Conservation (phyloP, 2,888 invertebrate genomes). For the Stenoptilia bipunctidactyla region DNA sequence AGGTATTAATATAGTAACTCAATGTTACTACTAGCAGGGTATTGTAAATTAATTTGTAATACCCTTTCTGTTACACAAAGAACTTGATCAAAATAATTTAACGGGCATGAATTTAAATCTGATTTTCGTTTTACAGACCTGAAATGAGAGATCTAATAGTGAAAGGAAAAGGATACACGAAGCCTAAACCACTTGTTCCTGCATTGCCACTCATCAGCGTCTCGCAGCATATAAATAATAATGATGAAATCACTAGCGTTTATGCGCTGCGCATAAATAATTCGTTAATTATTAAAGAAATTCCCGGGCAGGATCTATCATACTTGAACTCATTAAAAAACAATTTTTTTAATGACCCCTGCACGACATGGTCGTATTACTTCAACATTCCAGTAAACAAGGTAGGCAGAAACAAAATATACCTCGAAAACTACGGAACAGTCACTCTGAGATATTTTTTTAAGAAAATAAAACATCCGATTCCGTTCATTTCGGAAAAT, state of each 20-base stretch:
- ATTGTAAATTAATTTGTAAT: no score
- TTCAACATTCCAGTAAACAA: constrained; percentile 40
- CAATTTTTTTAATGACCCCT: constrained; percentile 32
- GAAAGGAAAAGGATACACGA: constrained; percentile 36
- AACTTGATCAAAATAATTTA: no score
- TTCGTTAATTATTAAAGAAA: constrained; percentile 35
- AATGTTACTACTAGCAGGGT: no score
- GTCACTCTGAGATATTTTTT: constrained; percentile 58
- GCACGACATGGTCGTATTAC: constrained; percentile 50
- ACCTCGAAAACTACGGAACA: constrained; percentile 63
- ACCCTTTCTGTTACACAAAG: no score
- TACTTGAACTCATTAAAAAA: constrained; percentile 25
- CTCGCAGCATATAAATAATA: constrained; percentile 12
- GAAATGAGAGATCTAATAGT: constrained; percentile 34
- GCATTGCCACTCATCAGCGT: constrained; percentile 28
- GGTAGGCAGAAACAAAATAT: constrained; percentile 41
- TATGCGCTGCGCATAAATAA: constrained; percentile 51
- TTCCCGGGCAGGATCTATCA: constrained; percentile 24
- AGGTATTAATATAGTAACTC: no score
- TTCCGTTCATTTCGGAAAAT: constrained; percentile 38
- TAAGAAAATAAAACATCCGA: constrained; percentile 41
- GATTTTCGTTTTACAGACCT: constrained; percentile 37
- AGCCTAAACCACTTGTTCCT: constrained; percentile 28
- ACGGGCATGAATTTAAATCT: no score
- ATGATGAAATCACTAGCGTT: constrained; percentile 21